These are phyloP conservation scores for Epizoanthus scotinus DNA, from an alignment of 92 coral and sea anemone genomes.

Conservation along the genomic window DNA sequence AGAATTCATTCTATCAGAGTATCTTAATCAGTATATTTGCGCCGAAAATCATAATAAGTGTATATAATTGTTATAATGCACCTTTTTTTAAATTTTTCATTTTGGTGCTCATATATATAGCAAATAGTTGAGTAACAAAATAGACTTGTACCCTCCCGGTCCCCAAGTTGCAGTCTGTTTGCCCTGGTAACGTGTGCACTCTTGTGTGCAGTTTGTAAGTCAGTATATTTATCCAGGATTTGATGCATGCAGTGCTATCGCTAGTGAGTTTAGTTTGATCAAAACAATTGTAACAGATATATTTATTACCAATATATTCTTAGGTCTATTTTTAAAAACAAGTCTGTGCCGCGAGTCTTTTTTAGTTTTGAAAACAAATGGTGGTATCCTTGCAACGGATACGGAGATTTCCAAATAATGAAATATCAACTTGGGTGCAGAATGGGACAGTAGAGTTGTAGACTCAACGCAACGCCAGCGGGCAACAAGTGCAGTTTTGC, in stretches of 20 bases:
- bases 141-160: neutral
- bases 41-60: no score
- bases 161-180: conserved; percentile 10
- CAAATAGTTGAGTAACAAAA: no score
- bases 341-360: neutral
- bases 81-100: neutral
- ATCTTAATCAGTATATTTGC: neutral
- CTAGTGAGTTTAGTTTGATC: no score
- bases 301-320: neutral
- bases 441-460: neutral
- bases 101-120: neutral
- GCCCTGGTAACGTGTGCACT: conserved; percentile 39
- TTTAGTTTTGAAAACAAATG: neutral
- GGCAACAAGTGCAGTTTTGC: neutral
- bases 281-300: neutral
- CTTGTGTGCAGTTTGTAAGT: neutral
- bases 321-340: conserved; percentile 1
- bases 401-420: neutral
- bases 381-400: neutral
- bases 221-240: neutral
- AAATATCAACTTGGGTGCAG: neutral
- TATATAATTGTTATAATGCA: no score
- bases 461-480: neutral
- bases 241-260: no score
- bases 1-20: neutral